A percentile compares a stretch with the other conserved stretches of the same genome.
These are phyloP conservation scores for Tetranychus piercei DNA, from an alignment of 2,888 invertebrate genomes.

Conservation along the genomic window DNA sequence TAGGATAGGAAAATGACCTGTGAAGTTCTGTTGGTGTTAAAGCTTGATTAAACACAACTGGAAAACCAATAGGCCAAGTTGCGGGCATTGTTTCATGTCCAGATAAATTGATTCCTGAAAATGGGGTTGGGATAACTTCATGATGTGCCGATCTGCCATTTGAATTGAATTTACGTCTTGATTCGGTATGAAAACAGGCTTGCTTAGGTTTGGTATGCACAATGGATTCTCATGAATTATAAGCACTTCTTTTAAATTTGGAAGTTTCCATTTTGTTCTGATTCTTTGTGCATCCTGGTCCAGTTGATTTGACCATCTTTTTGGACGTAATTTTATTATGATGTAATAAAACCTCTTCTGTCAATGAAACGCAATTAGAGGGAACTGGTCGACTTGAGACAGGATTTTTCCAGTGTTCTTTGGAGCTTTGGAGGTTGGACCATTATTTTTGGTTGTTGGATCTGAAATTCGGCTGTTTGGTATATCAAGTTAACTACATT, in stretches of 20 bases:
- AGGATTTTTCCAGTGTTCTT: not conserved
- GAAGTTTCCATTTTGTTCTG: constrained; percentile 2
- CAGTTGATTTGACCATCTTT: not conserved
- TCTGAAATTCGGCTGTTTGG: not conserved
- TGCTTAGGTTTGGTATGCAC: constrained; percentile 2
- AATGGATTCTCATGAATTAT: not conserved
- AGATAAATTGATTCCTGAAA: not conserved
- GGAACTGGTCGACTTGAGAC: not conserved
- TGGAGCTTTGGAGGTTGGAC: not conserved
- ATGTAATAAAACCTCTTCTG: not conserved
- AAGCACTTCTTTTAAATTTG: not conserved
- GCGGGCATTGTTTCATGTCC: not conserved
- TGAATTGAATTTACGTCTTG: not conserved
- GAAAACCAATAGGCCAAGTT: not conserved
- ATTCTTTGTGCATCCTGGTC: not conserved
- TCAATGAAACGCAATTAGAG: constrained; percentile 1
- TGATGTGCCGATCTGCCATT: not conserved
- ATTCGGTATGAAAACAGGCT: not conserved
- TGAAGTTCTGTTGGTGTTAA: not conserved
- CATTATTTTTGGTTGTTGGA: not conserved
- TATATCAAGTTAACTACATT: not conserved
- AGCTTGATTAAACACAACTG: not conserved
- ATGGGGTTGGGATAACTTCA: not conserved
- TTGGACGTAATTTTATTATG: constrained; percentile 6
- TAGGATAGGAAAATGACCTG: not conserved